phyloP scores from a whole-genome alignment of 2,113 vertebrate species.

The Urocitellus parryii region DNA sequence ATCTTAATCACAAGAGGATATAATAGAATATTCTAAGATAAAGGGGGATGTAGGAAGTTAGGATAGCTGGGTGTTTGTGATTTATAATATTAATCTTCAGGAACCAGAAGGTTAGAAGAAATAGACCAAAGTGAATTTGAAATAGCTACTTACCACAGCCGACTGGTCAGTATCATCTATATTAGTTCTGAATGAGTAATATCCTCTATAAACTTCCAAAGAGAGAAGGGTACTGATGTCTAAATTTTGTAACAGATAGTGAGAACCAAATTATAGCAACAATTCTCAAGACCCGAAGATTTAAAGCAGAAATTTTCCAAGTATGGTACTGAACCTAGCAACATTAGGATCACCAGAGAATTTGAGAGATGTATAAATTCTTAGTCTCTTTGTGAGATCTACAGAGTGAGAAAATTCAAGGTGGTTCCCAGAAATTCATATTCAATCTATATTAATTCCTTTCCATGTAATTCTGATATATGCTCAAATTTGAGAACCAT shows the following conservation, averaged over 20 bases:
- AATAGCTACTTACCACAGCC: background rate
- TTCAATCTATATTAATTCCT: slow-evolving; percentile 4
- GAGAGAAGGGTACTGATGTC: background rate
- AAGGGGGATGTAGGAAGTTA: background rate
- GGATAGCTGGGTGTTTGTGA: background rate
- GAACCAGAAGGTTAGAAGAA: background rate
- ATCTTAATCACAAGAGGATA: slow-evolving; percentile 24
- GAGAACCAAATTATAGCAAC: background rate
- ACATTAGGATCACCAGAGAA: background rate
- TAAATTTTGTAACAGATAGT: background rate
- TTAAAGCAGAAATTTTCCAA: background rate
- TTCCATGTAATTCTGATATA: background rate
- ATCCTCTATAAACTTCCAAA: background rate
- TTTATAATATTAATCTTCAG: background rate
- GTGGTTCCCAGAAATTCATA: background rate
- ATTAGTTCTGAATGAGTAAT: slow-evolving; percentile 5
- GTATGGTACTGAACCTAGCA: background rate
- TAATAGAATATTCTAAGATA: background rate
- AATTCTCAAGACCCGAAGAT: background rate
- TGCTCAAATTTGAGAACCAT: background rate
- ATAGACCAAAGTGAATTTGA: background rate
- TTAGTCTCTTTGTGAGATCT: background rate
- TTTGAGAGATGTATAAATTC: background rate
- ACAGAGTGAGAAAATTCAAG: background rate
- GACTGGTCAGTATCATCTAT: background rate